Base-by-base conservation (phyloP, 2,888 invertebrate species). In the Belgica antarctica region DNA sequence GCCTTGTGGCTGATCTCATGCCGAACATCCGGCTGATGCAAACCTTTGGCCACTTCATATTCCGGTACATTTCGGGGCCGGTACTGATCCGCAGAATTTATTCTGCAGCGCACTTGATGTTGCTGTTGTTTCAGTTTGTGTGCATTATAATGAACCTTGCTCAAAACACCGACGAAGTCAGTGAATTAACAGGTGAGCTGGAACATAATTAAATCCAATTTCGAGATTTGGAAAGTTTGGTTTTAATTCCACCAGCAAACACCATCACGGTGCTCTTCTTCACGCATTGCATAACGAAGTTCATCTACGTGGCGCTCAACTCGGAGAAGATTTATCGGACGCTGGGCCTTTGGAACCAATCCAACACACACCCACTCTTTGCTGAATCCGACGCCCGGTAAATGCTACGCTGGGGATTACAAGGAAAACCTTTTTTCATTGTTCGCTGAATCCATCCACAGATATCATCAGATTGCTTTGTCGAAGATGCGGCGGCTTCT, bases 221-320 rank as follows among this genome's bases (percentile, higher is more conserved):
- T n/a, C 4, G 5, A 17, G 82, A 84, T 73, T 76, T 85, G 70
- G 84, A 85, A 1, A 27, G 12, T 19, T 4, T 10, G n/a, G 22
- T 57, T 15, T 22, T 19, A 57, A 5, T 19, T 19, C 22, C 5
- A 8, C n/a, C n/a, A 68, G 89, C 90, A 2, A 92, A 92, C 73
- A 91, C 92, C 34, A 90, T 92, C 72, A 92, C 92, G 0, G 84
- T 89, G 0, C 81, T 92, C 12, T 92, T 91, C 80, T 92, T 92
- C 77, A 83, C 88, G 0, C 92, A 92, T 75, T 85, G 87, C 71
- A 76, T 91, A 36, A 88, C 89, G 34, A 92, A 93, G 78, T 81
- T 89, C 73, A 73, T 85, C 10, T 92, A 89, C 78, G 87, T 92
- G 75, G 91, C 87, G 0, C 74, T 87, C 3, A 86, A 87, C 73